phyloP scores from a whole-genome alignment of 2,113 vertebrate genomes.

The Limnothrissa miodon region DNA sequence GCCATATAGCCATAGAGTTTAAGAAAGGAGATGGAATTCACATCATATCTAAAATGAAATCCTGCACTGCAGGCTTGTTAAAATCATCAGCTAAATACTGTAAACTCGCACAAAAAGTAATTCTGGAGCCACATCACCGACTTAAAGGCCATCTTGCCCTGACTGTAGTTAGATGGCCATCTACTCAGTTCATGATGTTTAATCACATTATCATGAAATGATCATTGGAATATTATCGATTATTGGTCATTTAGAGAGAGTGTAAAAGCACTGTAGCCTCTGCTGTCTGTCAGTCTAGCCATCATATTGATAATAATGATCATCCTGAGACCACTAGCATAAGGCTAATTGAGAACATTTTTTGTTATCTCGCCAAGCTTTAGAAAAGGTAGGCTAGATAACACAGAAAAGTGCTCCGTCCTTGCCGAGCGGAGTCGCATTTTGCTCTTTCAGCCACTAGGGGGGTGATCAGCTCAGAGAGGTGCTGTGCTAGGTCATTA shows the following conservation, averaged over 20 bases:
- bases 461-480: conserved; percentile 5
- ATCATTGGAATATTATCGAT: not conserved
- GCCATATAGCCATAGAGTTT: not conserved
- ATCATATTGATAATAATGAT: not conserved
- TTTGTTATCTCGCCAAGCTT: not conserved
- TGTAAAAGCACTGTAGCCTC: not conserved
- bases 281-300: not conserved
- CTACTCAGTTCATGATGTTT: not conserved
- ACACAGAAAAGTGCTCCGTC: too few species aligned
- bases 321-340: not conserved
- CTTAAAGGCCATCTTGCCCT: too few species aligned
- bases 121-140: too few species aligned
- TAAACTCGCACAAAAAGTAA: too few species aligned
- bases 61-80: too few species aligned
- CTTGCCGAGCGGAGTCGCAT: not conserved
- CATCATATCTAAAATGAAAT: not conserved
- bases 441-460: not conserved
- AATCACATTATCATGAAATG: not conserved
- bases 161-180: too few species aligned
- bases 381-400: not conserved
- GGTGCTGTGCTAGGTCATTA: not conserved
- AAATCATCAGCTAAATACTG: too few species aligned
- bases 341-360: not conserved
- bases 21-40: not conserved
- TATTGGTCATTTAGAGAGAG: not conserved